Conservation (phyloP, 30 jellyfish, hydroid and myxozoan genomes). For the Turritopsis dohrnii region DNA sequence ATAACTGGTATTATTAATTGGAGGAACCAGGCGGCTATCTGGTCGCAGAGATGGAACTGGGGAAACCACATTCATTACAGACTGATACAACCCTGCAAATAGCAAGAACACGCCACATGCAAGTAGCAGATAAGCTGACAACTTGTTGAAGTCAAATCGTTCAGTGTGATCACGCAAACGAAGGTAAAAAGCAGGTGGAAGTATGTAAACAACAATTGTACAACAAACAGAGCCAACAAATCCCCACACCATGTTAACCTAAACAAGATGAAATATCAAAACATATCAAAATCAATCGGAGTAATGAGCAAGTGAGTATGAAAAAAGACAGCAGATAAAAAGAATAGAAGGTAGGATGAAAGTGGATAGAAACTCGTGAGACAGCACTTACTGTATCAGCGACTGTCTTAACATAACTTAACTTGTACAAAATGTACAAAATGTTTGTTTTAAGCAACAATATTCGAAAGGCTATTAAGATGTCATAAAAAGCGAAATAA, state of each 20-base stretch:
- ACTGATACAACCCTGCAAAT: constrained; percentile 76
- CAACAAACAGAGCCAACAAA: constrained; percentile 95
- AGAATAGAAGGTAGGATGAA: too few relatives aligned
- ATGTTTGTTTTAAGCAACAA: too few relatives aligned
- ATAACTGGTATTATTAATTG: neutral
- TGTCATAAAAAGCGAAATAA: too few relatives aligned
- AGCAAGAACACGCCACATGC: constrained; percentile 56
- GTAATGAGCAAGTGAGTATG: too few relatives aligned
- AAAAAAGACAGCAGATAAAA: too few relatives aligned
- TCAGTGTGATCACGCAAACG: constrained; percentile 86
- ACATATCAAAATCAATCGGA: too few relatives aligned
- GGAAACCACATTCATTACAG: constrained; percentile 61
- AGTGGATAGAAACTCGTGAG: too few relatives aligned
- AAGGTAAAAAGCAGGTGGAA: constrained; percentile 96
- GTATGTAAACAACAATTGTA: constrained; percentile 67
- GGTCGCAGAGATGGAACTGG: constrained; percentile 45
- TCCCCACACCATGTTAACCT: constrained; percentile 98
- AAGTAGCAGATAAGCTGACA: constrained; percentile 63
- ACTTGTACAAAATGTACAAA: too few relatives aligned
- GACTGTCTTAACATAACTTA: too few relatives aligned
- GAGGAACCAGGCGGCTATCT: constrained; percentile 15
- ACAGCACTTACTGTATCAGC: too few relatives aligned
- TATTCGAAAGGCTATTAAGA: too few relatives aligned
- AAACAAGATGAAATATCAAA: constrained; percentile 2
- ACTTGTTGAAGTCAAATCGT: constrained; percentile 64